Evolutionary conservation across 2,113 vertebrate genomes (phyloP), one percentile per base, ranked within the genome.

Genomic region (Poecilia latipinna): DNA sequence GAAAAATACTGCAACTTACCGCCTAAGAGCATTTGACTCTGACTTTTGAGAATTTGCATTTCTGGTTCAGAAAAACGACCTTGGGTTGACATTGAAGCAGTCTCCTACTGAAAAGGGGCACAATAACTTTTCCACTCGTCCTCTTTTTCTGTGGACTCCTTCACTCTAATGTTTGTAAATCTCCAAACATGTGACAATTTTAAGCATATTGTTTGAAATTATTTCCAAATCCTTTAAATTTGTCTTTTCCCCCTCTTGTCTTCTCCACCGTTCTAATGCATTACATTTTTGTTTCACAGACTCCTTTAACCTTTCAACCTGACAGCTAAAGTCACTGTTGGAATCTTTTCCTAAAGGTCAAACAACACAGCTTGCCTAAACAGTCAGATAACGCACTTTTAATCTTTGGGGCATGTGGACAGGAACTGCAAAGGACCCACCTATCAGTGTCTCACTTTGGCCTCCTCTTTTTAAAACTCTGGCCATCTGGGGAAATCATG

Each of bases 301-400:
- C 62, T 66, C 39, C 73, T 83, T 76, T 48, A 78, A 78, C 72
- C 39, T 75, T 75, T 73, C 54, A 75, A 48, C 24, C 61, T 61
- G 68, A 69, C 70, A 32, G 28, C 63, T 31, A 51, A 2, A 70
- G 54, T 70, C 37, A 51, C 35, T 67, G 8, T 10, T 29, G 0
- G n/a, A 54, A 63, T 74, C 2, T n/a, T 65, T 63, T 70, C n/a
- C 65, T 29, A 70, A 31, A 79, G 62, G 73, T 75, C 73, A 62
- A 54, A 77, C 72, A 60, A 28, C 35, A 44, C 11, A 73, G 15
- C 37, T 64, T 76, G 28, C 60, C 24, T 8, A 10, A 61, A 32
- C 4, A 48, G 71, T 80, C 65, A 66, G 72, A 60, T 69, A 44
- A 33, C 68, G 28, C 42, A 70, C 69, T 65, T 78, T 65, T 61